Evolutionary conservation across 2,113 vertebrate genomes (phyloP).

Genomic region (Eclectus roratus): DNA sequence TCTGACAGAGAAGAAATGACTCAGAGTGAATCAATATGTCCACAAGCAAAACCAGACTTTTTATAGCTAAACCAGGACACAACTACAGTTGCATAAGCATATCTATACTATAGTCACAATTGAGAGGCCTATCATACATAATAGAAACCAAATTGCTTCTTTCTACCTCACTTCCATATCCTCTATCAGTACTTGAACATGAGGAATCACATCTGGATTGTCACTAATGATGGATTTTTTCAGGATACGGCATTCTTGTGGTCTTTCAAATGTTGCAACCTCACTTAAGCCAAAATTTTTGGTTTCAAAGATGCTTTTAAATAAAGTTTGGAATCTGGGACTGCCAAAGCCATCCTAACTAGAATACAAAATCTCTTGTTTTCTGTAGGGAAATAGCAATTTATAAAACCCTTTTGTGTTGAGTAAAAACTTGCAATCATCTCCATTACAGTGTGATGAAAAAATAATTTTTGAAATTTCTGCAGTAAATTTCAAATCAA

Average conservation of each 20-base stretch:
- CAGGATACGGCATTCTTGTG: neutral
- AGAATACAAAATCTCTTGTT: neutral
- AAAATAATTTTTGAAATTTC: neutral
- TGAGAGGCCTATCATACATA: neutral
- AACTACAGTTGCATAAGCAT: neutral
- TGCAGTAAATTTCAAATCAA: neutral
- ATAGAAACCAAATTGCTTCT: neutral
- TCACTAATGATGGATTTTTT: neutral
- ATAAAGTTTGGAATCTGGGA: neutral
- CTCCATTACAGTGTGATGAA: neutral
- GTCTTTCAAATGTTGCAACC: neutral
- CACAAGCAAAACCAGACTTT: constrained; percentile 22
- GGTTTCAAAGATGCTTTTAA: neutral
- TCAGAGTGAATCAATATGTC: constrained; percentile 42
- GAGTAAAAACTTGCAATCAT: neutral
- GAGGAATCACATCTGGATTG: neutral
- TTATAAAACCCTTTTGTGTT: neutral
- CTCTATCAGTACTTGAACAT: neutral
- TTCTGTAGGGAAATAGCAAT: neutral
- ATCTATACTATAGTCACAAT: neutral
- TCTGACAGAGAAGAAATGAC: constrained; percentile 42
- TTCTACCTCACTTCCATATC: neutral
- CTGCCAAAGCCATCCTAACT: neutral
- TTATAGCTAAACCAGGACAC: constrained; percentile 12
- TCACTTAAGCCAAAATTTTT: neutral